Conservation (phyloP, 2,797 vertebrate genomes). For the Pangasius macronema region DNA sequence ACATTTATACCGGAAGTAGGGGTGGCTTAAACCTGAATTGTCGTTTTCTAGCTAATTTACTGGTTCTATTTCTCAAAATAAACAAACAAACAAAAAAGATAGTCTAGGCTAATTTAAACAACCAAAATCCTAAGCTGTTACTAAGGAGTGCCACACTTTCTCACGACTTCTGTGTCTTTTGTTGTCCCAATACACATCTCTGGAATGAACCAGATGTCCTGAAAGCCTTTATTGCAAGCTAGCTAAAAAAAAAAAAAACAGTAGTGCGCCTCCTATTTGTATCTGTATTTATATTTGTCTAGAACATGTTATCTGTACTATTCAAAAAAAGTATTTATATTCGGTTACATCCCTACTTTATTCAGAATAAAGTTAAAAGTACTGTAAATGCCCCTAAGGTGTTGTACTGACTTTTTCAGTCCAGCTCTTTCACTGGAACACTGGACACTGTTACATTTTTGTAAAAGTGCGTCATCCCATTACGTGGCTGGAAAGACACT, state of each 20-base stretch:
- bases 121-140: not conserved
- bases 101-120: not conserved
- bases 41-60: not conserved
- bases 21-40: not conserved
- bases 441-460: constrained; percentile 38
- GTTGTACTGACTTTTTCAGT: constrained; percentile 21
- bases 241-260: not conserved
- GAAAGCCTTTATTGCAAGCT: not conserved
- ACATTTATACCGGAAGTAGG: not conserved
- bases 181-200: not conserved
- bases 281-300: not conserved
- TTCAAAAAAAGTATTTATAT: not conserved
- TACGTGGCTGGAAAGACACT: constrained; percentile 30
- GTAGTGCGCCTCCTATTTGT: not conserved
- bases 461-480: constrained; percentile 30
- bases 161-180: not conserved
- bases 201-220: not conserved
- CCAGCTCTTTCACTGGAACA: constrained; percentile 24
- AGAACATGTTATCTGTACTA: not conserved
- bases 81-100: not conserved
- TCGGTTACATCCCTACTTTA: not conserved
- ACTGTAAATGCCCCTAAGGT: not conserved
- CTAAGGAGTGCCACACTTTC: not conserved
- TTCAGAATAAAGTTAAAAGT: constrained; percentile 8
- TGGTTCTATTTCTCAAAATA: not conserved